A percentile compares a stretch with the other conserved stretches of the same genome.
These are phyloP conservation scores for Chironomus tepperi DNA, from an alignment of 1,140 invertebrate species.

Conservation along the genomic window DNA sequence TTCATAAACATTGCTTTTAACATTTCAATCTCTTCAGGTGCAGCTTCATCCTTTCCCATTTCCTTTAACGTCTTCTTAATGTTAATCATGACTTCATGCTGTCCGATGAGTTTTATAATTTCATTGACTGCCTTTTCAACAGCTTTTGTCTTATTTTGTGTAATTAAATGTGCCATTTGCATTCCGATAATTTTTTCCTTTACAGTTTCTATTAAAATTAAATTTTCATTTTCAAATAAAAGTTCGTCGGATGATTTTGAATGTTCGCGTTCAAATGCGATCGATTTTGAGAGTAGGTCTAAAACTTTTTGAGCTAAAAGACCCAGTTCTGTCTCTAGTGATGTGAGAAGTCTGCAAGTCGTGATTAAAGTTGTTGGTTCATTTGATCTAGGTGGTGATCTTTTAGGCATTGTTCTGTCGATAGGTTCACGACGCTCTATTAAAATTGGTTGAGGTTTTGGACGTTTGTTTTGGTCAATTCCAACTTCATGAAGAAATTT, in stretches of 20 bases:
- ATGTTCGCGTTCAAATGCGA: slow-evolving; percentile 53
- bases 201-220: slow-evolving; percentile 68
- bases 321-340: slow-evolving; percentile 68
- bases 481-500: background rate
- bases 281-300: slow-evolving; percentile 58
- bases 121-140: background rate
- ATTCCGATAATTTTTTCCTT: slow-evolving; percentile 79
- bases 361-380: slow-evolving; percentile 51
- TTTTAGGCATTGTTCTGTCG: background rate
- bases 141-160: slow-evolving; percentile 28
- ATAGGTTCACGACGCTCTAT: background rate
- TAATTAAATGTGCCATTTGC: slow-evolving; percentile 63
- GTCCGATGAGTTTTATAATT: background rate
- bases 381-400: slow-evolving; percentile 26
- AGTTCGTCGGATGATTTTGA: slow-evolving; percentile 65
- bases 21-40: background rate
- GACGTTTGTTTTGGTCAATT: background rate
- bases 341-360: slow-evolving; percentile 62
- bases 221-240: slow-evolving; percentile 56
- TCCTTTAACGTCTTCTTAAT: background rate
- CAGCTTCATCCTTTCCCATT: background rate
- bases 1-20: background rate
- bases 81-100: background rate
- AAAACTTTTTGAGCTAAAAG: slow-evolving; percentile 69
- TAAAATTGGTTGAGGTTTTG: background rate